phyloP scores from a whole-genome alignment of 2,113 vertebrate species.

The Tenrec ecaudatus region DNA sequence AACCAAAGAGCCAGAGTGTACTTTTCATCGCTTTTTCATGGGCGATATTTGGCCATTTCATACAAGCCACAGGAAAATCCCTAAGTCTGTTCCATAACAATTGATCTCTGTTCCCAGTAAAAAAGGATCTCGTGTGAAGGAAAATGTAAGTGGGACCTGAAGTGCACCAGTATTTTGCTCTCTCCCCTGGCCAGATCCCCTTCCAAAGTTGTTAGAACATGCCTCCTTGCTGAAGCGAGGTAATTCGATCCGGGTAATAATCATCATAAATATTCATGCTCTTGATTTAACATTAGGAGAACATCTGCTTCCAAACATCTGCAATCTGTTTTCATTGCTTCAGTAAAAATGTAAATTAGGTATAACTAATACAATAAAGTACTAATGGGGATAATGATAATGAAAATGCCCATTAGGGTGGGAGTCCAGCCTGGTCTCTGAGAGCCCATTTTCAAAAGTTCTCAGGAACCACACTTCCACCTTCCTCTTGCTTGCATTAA shows the following conservation, averaged over 20 bases:
- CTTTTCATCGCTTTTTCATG: conserved; percentile 21
- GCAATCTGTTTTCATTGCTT: conserved; percentile 93
- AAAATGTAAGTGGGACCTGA: conserved; percentile 79
- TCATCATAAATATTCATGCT: conserved; percentile 91
- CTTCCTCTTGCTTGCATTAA: conserved; percentile 65
- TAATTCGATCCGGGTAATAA: conserved; percentile 88
- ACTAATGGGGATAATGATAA: conserved; percentile 91
- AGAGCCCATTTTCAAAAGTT: conserved; percentile 65
- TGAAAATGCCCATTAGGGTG: conserved; percentile 87
- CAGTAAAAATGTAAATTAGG: conserved; percentile 90
- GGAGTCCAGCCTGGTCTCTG: conserved; percentile 70
- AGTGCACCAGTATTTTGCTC: conserved; percentile 82
- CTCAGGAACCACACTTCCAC: conserved; percentile 72
- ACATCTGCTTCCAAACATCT: conserved; percentile 92
- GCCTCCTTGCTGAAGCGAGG: conserved; percentile 82
- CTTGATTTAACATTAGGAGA: conserved; percentile 90
- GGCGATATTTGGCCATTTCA: conserved; percentile 50
- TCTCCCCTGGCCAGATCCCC: conserved; percentile 82
- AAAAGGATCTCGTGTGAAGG: conserved; percentile 69
- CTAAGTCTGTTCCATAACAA: conserved; percentile 81
- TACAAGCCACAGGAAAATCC: conserved; percentile 24
- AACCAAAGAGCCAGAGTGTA: neutral
- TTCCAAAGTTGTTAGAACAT: conserved; percentile 82
- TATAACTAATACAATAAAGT: conserved; percentile 92
- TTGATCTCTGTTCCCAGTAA: conserved; percentile 74